phyloP scores from a whole-genome alignment of 64 coral and sea anemone species.

The Catalaphyllia jardinei region DNA sequence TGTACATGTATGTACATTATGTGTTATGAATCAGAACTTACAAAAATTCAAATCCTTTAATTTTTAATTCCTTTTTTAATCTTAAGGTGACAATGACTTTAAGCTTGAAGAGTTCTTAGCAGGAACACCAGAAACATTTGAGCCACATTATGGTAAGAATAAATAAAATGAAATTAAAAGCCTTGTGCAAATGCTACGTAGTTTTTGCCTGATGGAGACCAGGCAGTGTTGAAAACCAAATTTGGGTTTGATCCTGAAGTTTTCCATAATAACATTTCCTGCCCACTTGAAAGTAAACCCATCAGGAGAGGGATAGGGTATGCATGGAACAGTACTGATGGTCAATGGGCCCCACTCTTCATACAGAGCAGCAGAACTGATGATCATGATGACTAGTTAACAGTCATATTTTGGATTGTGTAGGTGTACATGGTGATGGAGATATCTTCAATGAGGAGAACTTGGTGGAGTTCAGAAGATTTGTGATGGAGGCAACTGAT shows the following conservation, averaged over 20 bases:
- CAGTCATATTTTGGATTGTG: background rate
- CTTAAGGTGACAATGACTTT: slow-evolving; percentile 97
- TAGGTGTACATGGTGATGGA: slow-evolving; percentile 83
- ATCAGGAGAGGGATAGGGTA: too few species aligned
- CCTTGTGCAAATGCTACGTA: too few species aligned
- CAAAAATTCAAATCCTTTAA: background rate
- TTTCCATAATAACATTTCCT: too few species aligned
- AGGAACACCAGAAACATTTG: slow-evolving; percentile 98
- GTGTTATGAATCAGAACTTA: background rate
- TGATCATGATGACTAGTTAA: too few species aligned
- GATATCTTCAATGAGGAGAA: slow-evolving; percentile 92
- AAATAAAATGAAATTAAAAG: background rate
- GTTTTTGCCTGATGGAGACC: too few species aligned
- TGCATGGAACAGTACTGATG: too few species aligned
- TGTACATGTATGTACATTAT: background rate
- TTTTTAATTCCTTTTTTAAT: background rate
- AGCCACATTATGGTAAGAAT: slow-evolving; percentile 92
- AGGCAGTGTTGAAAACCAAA: too few species aligned
- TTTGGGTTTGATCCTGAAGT: too few species aligned
- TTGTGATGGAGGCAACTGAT: slow-evolving; percentile 84
- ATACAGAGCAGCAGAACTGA: too few species aligned
- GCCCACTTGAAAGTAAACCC: too few species aligned
- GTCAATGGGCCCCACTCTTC: too few species aligned
- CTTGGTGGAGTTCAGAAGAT: slow-evolving; percentile 70
- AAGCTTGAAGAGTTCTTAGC: slow-evolving; percentile 93